Evolutionary conservation across 35 echinoderm and acorn worm genomes (phyloP), one percentile per base, ranked within the genome.

Genomic region (Acanthaster planci): DNA sequence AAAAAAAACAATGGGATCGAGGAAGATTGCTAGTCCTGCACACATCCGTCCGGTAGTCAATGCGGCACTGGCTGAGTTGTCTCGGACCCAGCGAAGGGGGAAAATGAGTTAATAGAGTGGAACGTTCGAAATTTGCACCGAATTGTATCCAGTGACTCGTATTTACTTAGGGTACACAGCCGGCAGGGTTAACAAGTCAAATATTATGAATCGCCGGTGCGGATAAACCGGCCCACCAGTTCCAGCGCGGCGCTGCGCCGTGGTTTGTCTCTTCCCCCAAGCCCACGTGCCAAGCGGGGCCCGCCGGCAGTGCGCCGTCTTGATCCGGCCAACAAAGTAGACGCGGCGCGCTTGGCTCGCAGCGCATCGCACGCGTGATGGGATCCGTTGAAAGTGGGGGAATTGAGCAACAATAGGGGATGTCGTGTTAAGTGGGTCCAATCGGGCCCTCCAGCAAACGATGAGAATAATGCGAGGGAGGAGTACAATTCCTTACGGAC

Each of bases 51-150:
- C 21, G 10, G 64, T 12, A 72, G 30, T 72, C 64, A 72, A 72
- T 72, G 64, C 64, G 64, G 64, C 64, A 72, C 64, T 72, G 64
- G 64, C 64, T 72, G 34, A 26, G 64, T 72, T 72, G 23, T 72
- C 64, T 10, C 64, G 64, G 34, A 29, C 64, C 64, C 18, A 72
- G 23, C 64, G 26, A 72, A 72, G 64, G 64, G 64, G 42, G 64
- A 34, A 72, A 72, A 72, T 72, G 64, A 72, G 64, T 72, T 72
- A 72, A 72, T 72, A 72, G 64, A 72, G 64, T 72, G 64, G 64
- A 72, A 72, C 64, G 18, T 72, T 31, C 21, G 64, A 72, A 72
- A 72, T 72, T 72, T 72, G 64, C 64, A 72, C 64, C 64, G 64
- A 72, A 72, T 72, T 72, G 64, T 72, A 72, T 72, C 64, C 64